Evolutionary conservation across 2,113 vertebrate species (phyloP), one percentile per base, ranked within the genome.

Genomic region (Proteles cristata): DNA sequence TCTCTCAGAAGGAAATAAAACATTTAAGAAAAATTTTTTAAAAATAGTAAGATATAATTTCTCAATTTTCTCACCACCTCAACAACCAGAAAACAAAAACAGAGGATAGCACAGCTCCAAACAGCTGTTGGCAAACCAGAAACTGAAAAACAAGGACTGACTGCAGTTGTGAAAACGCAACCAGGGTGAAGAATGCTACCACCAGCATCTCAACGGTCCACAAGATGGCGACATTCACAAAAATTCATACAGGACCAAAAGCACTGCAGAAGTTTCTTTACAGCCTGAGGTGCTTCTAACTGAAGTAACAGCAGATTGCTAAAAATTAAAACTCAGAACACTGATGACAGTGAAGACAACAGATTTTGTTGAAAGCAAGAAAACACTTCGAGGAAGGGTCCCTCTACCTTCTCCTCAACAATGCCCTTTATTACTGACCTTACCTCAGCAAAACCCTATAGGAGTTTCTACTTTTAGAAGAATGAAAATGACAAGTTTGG

Each of bases 81-180:
- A 79, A 92, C 12, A 92, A 94, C 21, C 69, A 80, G 14, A 96
- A 97, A 93, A 83, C 87, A 58, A 96, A 96, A 97, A 88, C 19
- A 94, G 25, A 73, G 16, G 31, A 16, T 8, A 84, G 76, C 11
- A 21, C 10, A 84, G 76, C 11, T 94, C 45, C 28, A 92, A 83
- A 87, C 19, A 93, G 45, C 25, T 81, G 23, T 25, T 71, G 35
- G 50, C 58, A 93, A 96, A 94, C 94, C 17, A 97, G 93, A 96
- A 86, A 43, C 9, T 53, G n/a, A 77, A 77, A 90, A 82, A 50
- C 11, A 83, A 93, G 96, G 50, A 74, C 15, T 55, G 16, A 39
- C 39, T 50, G 50, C 8, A 90, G 84, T 68, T 66, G 39, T 97
- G 81, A 97, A 96, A 92, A 96, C 48, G 65, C 82, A 96, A 77